Percentiles rank a stretch among this genome's conserved stretches.
phyloP scores from a whole-genome alignment of 2,797 vertebrate genomes.

The Takifugu ocellatus region DNA sequence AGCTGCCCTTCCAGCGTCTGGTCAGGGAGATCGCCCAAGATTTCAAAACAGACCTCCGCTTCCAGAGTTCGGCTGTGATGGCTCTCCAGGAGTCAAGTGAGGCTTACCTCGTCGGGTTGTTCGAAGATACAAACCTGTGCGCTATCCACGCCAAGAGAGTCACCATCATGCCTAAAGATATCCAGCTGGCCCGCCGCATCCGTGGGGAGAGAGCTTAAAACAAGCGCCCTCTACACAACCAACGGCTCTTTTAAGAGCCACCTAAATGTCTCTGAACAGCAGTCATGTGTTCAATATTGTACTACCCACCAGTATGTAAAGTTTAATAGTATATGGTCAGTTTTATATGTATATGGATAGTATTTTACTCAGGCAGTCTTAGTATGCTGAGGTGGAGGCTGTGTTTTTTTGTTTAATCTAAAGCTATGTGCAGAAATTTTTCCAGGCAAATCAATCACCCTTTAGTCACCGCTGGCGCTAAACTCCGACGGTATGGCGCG shows the following conservation, averaged over 20 bases:
- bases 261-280: background rate
- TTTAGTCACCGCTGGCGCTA: no score
- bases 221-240: background rate
- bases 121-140: constrained; percentile 5
- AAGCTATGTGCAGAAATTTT: no score
- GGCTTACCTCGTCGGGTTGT: constrained; percentile 2
- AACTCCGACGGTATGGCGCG: no score
- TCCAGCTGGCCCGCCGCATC: constrained; percentile 2
- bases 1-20: constrained; percentile 4
- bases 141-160: constrained; percentile 7
- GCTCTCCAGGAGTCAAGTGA: constrained; percentile 3
- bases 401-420: no score
- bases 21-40: background rate
- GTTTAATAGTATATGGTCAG: no score
- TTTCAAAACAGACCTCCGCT: background rate
- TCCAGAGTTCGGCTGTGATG: constrained; percentile 5
- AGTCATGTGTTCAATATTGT: no score
- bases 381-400: no score
- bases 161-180: constrained; percentile 4
- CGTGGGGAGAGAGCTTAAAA: background rate
- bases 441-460: no score
- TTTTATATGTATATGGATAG: no score
- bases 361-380: no score
- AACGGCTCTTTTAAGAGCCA: constrained; percentile 11
- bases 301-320: no score